Conservation (phyloP, 2,797 vertebrate species). For the Fundulus diaphanus region DNA sequence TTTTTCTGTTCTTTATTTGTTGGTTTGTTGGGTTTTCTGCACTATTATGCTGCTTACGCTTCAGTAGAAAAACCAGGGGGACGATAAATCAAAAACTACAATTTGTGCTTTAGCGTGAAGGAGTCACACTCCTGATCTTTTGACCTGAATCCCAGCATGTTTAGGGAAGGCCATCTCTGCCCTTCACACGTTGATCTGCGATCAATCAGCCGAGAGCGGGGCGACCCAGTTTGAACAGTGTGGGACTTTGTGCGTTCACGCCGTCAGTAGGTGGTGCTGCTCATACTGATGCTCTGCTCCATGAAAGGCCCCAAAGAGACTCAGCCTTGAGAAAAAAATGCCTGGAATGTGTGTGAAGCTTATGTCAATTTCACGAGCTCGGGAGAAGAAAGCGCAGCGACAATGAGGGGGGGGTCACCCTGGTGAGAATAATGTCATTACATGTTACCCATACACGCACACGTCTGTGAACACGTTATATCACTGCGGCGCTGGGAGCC, state of each 20-base stretch:
- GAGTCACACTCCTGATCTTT: no score
- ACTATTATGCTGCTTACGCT: not conserved
- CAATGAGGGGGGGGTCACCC: constrained; percentile 77
- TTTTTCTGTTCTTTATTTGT: not conserved
- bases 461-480: constrained; percentile 59
- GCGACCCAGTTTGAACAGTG: not conserved
- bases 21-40: not conserved
- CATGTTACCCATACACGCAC: constrained; percentile 77
- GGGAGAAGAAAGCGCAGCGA: constrained; percentile 77
- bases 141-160: not conserved
- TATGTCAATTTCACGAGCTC: constrained; percentile 83
- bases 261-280: constrained; percentile 71
- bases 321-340: constrained; percentile 82
- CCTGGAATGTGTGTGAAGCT: constrained; percentile 85
- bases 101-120: no score
- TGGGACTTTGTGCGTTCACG: not conserved
- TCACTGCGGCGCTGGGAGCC: constrained; percentile 52
- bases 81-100: no score
- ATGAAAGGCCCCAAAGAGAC: constrained; percentile 66
- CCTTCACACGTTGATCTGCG: not conserved
- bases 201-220: not conserved
- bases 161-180: not conserved
- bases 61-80: not conserved
- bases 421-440: constrained; percentile 83
- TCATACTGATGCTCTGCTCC: constrained; percentile 28